These are phyloP conservation scores for Neodiprion lecontei DNA, from an alignment of 1,140 invertebrate genomes.

Conservation along the genomic window DNA sequence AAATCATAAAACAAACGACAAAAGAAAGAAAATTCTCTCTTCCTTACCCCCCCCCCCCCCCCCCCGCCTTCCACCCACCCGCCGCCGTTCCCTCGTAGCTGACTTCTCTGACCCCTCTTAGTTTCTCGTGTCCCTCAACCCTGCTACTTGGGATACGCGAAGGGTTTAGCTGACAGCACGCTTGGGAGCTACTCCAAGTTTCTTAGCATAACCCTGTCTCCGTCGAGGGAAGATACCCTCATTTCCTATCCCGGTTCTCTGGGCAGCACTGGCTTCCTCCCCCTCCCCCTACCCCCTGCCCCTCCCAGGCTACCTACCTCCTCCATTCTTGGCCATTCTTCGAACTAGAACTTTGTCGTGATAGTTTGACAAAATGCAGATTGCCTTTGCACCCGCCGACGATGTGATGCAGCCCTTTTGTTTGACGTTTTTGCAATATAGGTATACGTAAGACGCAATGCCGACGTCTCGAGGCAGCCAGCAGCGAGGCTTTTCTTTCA, in stretches of 20 bases:
- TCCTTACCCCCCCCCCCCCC: background rate
- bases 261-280: background rate
- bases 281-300: background rate
- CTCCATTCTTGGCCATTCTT: background rate
- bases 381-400: conserved; percentile 22
- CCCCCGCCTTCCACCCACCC: too few species aligned
- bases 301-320: background rate
- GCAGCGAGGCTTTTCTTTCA: too few species aligned
- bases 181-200: conserved; percentile 17
- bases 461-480: too few species aligned
- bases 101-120: conserved; percentile 12
- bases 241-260: conserved; percentile 16
- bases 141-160: background rate
- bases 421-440: background rate
- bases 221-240: conserved; percentile 17
- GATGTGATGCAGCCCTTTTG: background rate
- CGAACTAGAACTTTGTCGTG: conserved; percentile 21
- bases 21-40: background rate
- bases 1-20: background rate
- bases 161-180: conserved; percentile 29
- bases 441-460: too few species aligned
- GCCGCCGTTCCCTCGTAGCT: background rate
- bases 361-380: conserved; percentile 33
- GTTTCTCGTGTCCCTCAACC: background rate
- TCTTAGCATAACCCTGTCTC: conserved; percentile 8